Conservation (phyloP, 2,113 vertebrate genomes). For the Butastur rufipennis region DNA sequence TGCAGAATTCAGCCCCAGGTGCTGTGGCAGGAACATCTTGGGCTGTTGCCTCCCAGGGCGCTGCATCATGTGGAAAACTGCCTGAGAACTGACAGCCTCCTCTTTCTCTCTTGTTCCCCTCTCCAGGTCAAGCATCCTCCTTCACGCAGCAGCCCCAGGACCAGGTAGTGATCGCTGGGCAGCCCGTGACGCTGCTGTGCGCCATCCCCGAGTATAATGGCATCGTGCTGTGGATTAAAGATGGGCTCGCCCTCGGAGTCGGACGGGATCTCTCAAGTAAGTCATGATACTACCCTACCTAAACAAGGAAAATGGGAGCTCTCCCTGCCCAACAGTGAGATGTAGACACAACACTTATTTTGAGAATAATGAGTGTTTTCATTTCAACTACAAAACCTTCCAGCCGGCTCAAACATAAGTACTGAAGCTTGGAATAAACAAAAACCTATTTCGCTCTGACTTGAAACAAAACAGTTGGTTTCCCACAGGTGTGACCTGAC, state of each 20-base stretch:
- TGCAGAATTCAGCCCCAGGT: not conserved
- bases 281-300: fast-evolving
- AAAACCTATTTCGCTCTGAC: not conserved
- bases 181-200: conserved; percentile 90
- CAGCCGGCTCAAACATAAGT: fast-evolving
- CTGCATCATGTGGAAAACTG: fast-evolving
- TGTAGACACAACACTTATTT: not conserved
- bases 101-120: not conserved
- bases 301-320: not conserved
- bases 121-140: conserved; percentile 82
- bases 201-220: conserved; percentile 93
- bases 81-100: fast-evolving
- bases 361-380: not conserved
- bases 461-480: not conserved
- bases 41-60: not conserved
- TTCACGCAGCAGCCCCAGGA: conserved; percentile 97
- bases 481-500: not conserved
- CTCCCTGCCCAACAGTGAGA: not conserved
- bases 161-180: conserved; percentile 92
- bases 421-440: not conserved
- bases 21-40: not conserved
- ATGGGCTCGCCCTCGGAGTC: conserved; percentile 91
- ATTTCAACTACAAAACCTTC: not conserved
- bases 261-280: conserved; percentile 94
- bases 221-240: conserved; percentile 96